These are phyloP conservation scores for Phacellophora camtschatica DNA, from an alignment of 30 jellyfish, hydroid and myxozoan species.

Conservation along the genomic window DNA sequence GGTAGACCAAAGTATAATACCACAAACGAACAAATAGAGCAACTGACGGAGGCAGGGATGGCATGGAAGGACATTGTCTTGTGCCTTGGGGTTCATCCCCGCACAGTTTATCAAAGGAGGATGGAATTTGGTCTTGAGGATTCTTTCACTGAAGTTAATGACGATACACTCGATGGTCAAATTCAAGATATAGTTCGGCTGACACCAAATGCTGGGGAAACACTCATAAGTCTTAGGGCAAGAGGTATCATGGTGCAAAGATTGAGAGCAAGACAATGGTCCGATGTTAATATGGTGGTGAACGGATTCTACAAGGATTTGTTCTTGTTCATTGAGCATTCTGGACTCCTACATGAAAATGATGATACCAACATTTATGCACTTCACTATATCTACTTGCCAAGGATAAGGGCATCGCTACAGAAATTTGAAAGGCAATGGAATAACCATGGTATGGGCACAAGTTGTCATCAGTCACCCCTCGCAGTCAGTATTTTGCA, in stretches of 20 bases:
- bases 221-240: not conserved
- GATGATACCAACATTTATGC: slow-evolving; percentile 10
- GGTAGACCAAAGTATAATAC: not conserved
- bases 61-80: not conserved
- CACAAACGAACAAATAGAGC: not conserved
- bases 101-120: slow-evolving; percentile 1
- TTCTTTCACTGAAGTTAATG: not conserved
- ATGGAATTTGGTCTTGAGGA: not conserved
- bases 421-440: slow-evolving; percentile 18
- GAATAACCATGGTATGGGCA: slow-evolving; percentile 28
- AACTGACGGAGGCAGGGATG: slow-evolving; percentile 3
- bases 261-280: slow-evolving; percentile 21
- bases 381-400: slow-evolving; percentile 25
- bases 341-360: slow-evolving; percentile 1
- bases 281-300: slow-evolving; percentile 41
- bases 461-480: slow-evolving; percentile 11
- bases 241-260: not conserved
- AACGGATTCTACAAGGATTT: not conserved
- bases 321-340: slow-evolving; percentile 11
- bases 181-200: not conserved
- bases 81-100: not conserved
- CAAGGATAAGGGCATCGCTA: slow-evolving; percentile 14
- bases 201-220: slow-evolving; percentile 2
- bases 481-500: not conserved
- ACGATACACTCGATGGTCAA: not conserved